Percentiles rank a stretch among this genome's conserved stretches.
phyloP scores from a whole-genome alignment of 2,113 vertebrate genomes.

The Mustelus asterias region DNA sequence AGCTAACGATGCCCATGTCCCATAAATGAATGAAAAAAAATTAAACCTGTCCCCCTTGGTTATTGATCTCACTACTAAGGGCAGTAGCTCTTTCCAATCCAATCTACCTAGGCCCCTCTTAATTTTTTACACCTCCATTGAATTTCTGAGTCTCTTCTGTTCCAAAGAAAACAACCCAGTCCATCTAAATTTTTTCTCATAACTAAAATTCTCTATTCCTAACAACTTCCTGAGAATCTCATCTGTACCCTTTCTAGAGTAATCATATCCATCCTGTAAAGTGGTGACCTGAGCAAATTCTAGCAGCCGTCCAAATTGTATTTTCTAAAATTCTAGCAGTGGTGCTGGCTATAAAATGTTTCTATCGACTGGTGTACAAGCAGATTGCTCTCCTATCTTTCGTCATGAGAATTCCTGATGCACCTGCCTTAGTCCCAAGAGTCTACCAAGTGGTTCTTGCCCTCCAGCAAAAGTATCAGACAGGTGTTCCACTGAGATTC shows the following conservation, averaged over 20 bases:
- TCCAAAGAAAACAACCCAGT: background rate
- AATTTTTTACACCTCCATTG: background rate
- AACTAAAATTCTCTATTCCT: background rate
- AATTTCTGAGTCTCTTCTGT: background rate
- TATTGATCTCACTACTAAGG: background rate
- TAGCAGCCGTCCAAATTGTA: background rate
- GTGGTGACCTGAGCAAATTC: background rate
- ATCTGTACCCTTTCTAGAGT: background rate
- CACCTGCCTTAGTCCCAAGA: background rate
- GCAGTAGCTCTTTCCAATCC: background rate
- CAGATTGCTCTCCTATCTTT: background rate
- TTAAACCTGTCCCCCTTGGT: background rate
- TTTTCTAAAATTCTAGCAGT: background rate
- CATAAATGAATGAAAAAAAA: too few relatives aligned
- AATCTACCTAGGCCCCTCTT: background rate
- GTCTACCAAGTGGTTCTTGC: background rate
- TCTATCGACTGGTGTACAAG: background rate
- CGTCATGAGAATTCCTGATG: background rate
- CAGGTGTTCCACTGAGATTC: background rate
- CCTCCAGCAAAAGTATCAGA: background rate
- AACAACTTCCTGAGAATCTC: background rate
- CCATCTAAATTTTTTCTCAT: background rate
- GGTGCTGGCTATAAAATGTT: background rate
- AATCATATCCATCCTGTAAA: background rate
- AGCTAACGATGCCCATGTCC: too few relatives aligned